Base-by-base conservation (phyloP, 2,113 vertebrate species). In the Calonectris borealis region DNA sequence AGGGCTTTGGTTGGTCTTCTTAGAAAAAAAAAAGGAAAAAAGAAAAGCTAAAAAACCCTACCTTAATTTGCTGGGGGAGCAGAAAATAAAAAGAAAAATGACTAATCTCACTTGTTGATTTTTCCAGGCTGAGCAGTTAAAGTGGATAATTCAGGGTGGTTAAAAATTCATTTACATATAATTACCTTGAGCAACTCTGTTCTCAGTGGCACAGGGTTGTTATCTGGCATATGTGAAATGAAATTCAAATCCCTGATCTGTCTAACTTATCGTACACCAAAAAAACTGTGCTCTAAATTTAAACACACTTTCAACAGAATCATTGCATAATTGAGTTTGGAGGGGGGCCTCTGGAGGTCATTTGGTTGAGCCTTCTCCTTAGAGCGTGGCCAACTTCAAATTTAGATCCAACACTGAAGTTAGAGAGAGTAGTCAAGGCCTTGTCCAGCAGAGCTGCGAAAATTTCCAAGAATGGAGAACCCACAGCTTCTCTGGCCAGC, bases 141-240 rank as follows among this genome's bases (percentile, higher is more conserved):
- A 81, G 26, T 31, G 29, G 72, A 54, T 96, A 83, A 88, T 90
- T 94, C 68, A 72, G 44, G 12, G 24, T 86, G 60, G 72, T 88
- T 93, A 95, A 94, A 95, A 94, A 94, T 58, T 93, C 13, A 95
- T 95, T 96, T 94, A 29, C 84, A 71, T 86, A 86, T 78, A 95
- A 91, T 89, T 96, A 94, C 77, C 68, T 78, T 93, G 77, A 89
- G 58, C 31, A 86, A 15, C 24, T 70, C 64, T 55, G 31, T 78
- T 89, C 81, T 94, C 77, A 73, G 55, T 65, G 34, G 60, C 16
- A 18, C 60, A 81, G 32, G 25, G 44, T 83, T 92, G 38, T 77
- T 93, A 91, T 65, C 77, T 65, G 77, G 40, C 68, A 88, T 93
- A 96, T 69, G 40, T 83, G 72, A 91, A 96, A 81, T 60, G n/a